Percentiles rank a stretch among this genome's conserved stretches.
Evolutionary conservation across 2,888 invertebrate species (phyloP).

Genomic region (Melikaiella ostensackeni): DNA sequence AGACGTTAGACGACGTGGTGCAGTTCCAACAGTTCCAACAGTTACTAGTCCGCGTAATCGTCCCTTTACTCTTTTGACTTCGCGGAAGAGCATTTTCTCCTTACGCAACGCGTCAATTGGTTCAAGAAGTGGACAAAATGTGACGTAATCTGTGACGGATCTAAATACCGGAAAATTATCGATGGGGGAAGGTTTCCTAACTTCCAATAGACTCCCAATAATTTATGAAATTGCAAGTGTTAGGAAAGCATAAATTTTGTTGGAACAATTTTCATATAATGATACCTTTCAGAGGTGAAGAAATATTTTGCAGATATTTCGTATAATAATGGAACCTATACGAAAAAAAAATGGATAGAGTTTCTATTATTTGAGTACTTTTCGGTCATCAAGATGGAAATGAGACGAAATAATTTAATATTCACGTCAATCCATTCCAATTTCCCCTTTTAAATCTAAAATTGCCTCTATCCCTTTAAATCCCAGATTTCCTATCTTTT

Average conservation of each 20-base stretch:
- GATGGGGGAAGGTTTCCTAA: slow-evolving; percentile 5
- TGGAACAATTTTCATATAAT: neutral
- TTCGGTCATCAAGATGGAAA: too few species aligned
- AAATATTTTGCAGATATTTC: neutral
- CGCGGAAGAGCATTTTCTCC: slow-evolving; percentile 16
- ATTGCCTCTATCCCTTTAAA: too few species aligned
- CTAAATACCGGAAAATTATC: slow-evolving; percentile 32
- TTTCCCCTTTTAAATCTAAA: too few species aligned
- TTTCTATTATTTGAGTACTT: too few species aligned
- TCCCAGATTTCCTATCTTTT: too few species aligned
- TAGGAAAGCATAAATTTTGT: neutral
- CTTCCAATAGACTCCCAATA: neutral
- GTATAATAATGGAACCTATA: neutral
- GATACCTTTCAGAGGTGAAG: neutral
- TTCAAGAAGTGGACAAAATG: neutral
- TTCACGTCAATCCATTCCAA: too few species aligned
- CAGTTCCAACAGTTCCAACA: slow-evolving; percentile 5
- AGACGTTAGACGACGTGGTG: neutral
- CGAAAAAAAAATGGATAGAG: too few species aligned
- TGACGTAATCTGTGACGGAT: slow-evolving; percentile 19
- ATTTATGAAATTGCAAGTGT: slow-evolving; percentile 2
- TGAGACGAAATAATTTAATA: too few species aligned
- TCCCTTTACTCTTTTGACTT: slow-evolving; percentile 9
- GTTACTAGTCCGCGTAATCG: slow-evolving; percentile 26
- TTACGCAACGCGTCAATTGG: slow-evolving; percentile 22